These are phyloP conservation scores for Mastomys natalensis DNA, from an alignment of 2,113 vertebrate species.

Conservation along the genomic window DNA sequence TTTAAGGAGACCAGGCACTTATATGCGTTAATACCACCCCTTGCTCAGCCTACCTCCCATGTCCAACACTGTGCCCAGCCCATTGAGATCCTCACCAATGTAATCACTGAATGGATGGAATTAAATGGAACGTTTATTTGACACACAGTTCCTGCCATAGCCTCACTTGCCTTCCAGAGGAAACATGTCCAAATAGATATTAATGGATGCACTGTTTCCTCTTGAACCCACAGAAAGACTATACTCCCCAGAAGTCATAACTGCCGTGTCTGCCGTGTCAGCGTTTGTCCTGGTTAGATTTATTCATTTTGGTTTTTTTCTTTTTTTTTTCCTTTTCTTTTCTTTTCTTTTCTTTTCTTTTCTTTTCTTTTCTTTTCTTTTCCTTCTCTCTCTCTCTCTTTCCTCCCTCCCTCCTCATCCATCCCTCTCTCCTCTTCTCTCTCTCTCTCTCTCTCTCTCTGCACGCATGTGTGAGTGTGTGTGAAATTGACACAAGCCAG, in stretches of 20 bases:
- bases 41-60: not conserved
- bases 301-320: not conserved
- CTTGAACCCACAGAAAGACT: not conserved
- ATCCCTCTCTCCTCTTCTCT: too few relatives aligned
- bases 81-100: not conserved
- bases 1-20: not conserved
- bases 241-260: not conserved
- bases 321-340: too few relatives aligned
- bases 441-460: too few relatives aligned
- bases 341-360: too few relatives aligned
- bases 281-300: not conserved
- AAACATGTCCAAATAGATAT: not conserved
- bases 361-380: too few relatives aligned
- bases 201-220: not conserved
- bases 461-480: not conserved
- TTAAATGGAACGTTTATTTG: not conserved
- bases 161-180: not conserved
- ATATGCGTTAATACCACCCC: fast-evolving
- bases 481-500: not conserved
- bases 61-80: not conserved
- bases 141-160: not conserved
- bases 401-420: too few relatives aligned
- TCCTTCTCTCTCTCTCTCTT: too few relatives aligned
- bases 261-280: not conserved
- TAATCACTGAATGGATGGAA: not conserved